phyloP scores from a whole-genome alignment of 2,888 invertebrate genomes.

The Acleris holmiana region DNA sequence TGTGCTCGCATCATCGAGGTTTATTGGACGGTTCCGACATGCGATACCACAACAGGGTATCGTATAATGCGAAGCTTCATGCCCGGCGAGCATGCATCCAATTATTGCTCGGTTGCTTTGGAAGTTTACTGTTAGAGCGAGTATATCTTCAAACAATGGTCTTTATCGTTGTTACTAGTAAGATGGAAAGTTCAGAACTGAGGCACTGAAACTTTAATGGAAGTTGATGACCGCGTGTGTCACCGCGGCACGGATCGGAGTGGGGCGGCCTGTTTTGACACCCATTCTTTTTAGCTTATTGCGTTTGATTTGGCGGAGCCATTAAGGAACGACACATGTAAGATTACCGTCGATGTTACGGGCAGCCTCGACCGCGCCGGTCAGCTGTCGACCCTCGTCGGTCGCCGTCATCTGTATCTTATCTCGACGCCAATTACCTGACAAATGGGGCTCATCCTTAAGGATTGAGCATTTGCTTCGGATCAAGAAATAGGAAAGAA shows the following conservation, averaged over 20 bases:
- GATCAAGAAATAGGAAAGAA: conserved; percentile 4
- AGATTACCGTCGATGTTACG: not conserved
- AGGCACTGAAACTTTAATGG: too few relatives aligned
- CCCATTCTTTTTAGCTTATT: not conserved
- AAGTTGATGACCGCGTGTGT: too few relatives aligned
- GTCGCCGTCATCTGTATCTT: conserved; percentile 14
- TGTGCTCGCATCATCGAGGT: conserved; percentile 15
- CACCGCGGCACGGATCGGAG: too few relatives aligned
- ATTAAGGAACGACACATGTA: conserved; percentile 6
- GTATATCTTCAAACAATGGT: not conserved
- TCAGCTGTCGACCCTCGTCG: conserved; percentile 13
- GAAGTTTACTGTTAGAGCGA: not conserved
- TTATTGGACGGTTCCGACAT: conserved; percentile 31
- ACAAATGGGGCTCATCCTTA: conserved; percentile 10
- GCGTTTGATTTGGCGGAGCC: not conserved
- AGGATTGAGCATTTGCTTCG: not conserved
- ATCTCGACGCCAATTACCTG: conserved; percentile 22
- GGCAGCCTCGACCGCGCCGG: not conserved
- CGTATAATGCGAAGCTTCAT: not conserved
- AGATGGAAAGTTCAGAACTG: not conserved
- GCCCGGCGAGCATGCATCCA: not conserved
- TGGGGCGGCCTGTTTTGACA: not conserved
- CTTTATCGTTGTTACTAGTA: not conserved
- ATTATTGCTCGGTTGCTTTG: not conserved
- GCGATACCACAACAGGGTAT: conserved; percentile 6